A percentile compares a stretch with the other conserved stretches of the same genome.
Evolutionary conservation across 2,797 vertebrate genomes (phyloP).

Genomic region (Sebastes umbrosus): DNA sequence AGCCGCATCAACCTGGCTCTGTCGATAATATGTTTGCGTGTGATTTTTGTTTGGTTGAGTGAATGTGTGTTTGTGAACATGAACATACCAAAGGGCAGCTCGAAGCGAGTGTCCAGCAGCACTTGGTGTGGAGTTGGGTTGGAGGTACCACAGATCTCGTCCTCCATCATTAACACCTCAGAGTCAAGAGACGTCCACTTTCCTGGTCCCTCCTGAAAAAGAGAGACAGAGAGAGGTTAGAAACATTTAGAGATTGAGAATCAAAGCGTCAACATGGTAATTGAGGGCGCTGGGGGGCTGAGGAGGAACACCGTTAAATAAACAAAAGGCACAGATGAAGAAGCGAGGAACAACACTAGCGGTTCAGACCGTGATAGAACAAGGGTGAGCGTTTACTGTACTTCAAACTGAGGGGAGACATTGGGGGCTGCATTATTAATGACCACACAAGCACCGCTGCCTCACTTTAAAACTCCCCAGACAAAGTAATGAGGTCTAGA

Average conservation of each 20-base stretch:
- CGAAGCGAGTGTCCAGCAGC: conserved; percentile 94
- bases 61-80: not conserved
- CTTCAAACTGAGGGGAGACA: conserved; percentile 2
- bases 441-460: not conserved
- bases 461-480: not conserved
- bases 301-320: not conserved
- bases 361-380: not conserved
- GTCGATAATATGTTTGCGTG: too few relatives aligned
- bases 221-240: not conserved
- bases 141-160: conserved; percentile 94
- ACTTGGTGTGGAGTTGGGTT: conserved; percentile 94
- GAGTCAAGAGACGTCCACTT: conserved; percentile 93
- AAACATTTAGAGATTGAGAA: not conserved
- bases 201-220: conserved; percentile 91
- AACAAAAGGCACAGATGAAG: not conserved
- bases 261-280: not conserved
- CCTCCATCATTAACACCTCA: conserved; percentile 93
- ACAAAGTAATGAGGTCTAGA: conserved; percentile 7
- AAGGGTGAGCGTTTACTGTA: not conserved
- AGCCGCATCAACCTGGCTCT: too few relatives aligned
- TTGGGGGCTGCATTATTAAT: conserved; percentile 20
- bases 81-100: conserved; percentile 91
- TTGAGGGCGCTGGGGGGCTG: not conserved
- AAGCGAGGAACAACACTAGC: not conserved
- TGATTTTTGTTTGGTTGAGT: too few relatives aligned